Percentiles rank a stretch among this genome's conserved stretches.
Evolutionary conservation across 2,797 vertebrate species (phyloP).

Genomic region (Odontamblyopus lacepedii): DNA sequence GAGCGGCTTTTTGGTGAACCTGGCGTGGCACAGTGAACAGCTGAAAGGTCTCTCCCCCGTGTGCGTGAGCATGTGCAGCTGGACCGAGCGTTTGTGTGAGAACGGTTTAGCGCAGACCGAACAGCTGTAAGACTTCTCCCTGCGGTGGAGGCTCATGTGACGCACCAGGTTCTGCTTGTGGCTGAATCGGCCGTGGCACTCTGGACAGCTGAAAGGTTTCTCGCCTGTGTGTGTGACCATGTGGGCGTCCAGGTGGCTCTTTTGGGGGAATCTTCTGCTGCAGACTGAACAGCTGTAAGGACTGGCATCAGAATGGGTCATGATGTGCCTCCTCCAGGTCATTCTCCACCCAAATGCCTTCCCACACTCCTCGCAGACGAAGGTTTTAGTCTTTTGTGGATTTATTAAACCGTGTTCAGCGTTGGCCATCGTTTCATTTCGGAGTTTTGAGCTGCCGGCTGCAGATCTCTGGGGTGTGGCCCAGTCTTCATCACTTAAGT

Average conservation of each 20-base stretch:
- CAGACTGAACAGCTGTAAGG: not conserved
- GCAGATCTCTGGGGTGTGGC: no score
- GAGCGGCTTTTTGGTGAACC: no score
- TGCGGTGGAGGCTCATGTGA: not conserved
- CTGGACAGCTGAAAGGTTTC: not conserved
- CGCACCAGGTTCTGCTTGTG: constrained; percentile 2
- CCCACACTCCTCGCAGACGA: not conserved
- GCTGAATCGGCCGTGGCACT: not conserved
- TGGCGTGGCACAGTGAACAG: no score
- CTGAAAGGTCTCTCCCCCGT: no score
- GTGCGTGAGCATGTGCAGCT: no score
- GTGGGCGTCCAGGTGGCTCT: constrained; percentile 4
- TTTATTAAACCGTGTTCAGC: not conserved
- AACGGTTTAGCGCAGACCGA: no score
- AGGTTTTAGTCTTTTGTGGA: not conserved
- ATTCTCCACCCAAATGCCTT: not conserved
- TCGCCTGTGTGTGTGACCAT: constrained; percentile 5
- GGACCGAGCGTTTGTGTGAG: no score
- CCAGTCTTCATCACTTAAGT: not conserved
- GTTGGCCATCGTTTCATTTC: no score
- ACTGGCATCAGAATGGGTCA: not conserved
- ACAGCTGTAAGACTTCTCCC: not conserved
- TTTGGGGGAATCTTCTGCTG: constrained; percentile 2
- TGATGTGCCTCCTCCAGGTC: not conserved
- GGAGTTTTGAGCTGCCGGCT: not conserved